Evolutionary conservation across 2,888 invertebrate genomes (phyloP).

Genomic region (Leptinotarsa tumamoca): DNA sequence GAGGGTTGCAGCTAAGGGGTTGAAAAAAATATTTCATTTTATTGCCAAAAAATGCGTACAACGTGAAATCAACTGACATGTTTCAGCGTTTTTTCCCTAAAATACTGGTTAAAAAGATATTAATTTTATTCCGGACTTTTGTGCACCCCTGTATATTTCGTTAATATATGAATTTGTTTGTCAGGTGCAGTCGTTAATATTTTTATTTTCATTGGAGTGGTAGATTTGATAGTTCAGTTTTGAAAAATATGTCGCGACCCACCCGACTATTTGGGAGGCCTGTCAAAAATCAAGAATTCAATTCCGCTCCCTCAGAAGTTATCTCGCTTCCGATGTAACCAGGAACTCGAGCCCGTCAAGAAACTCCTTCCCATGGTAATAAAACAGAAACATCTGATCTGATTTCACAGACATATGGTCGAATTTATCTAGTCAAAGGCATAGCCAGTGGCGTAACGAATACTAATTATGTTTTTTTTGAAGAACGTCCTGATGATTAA

Average conservation of each 20-base stretch:
- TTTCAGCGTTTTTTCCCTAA: too few species aligned
- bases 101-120: too few species aligned
- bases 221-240: too few species aligned
- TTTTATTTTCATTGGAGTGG: too few species aligned
- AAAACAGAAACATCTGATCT: conserved; percentile 45
- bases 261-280: conserved; percentile 3
- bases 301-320: conserved; percentile 32
- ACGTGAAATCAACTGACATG: too few species aligned
- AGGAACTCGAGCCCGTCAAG: conserved; percentile 41
- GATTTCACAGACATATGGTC: conserved; percentile 40
- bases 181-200: too few species aligned
- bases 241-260: background rate
- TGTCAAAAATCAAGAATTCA: conserved; percentile 14
- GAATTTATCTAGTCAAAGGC: conserved; percentile 41
- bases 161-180: too few species aligned
- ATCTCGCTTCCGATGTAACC: conserved; percentile 42
- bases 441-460: conserved; percentile 28
- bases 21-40: too few species aligned
- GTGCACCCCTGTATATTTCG: too few species aligned
- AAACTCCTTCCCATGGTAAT: conserved; percentile 44
- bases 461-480: background rate
- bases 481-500: background rate
- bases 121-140: too few species aligned
- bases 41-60: too few species aligned
- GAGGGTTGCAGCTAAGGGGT: too few species aligned